Conservation (phyloP, 1,140 invertebrate genomes). For the Chrysoperla carnea region DNA sequence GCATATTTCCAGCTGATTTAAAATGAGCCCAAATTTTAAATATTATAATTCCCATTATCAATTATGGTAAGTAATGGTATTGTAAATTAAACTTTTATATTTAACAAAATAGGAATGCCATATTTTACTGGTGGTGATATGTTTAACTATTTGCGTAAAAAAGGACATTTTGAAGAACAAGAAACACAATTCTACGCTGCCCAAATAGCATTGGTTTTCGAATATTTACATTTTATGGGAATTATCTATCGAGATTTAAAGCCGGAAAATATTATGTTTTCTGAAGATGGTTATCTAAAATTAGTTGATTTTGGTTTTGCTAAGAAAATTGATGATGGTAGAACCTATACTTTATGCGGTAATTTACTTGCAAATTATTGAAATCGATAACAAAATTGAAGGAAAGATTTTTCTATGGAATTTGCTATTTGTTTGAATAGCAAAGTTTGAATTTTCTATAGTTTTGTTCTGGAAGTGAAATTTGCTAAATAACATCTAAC, state of each 20-base stretch:
- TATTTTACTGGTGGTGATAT: neutral
- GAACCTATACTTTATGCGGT: too few relatives aligned
- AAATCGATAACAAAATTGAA: neutral
- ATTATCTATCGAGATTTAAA: conserved; percentile 89
- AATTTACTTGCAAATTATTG: too few relatives aligned
- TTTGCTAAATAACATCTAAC: too few relatives aligned
- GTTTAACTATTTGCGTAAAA: conserved; percentile 7
- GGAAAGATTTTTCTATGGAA: neutral
- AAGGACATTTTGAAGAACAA: conserved; percentile 60
- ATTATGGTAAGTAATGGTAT: neutral
- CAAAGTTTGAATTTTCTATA: neutral
- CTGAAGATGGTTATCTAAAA: conserved; percentile 69
- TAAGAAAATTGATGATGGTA: conserved; percentile 38
- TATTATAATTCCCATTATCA: neutral
- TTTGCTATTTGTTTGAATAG: neutral
- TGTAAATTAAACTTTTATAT: neutral
- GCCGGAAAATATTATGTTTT: conserved; percentile 91
- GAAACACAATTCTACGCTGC: conserved; percentile 80
- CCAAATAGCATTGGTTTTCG: conserved; percentile 78
- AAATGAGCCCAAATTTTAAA: neutral
- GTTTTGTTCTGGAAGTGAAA: neutral
- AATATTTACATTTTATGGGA: conserved; percentile 85
- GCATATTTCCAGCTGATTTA: neutral
- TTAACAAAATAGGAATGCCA: neutral
- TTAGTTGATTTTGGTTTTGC: conserved; percentile 88